phyloP scores from a whole-genome alignment of 2,797 vertebrate species.

The Oreochromis mossambicus region DNA sequence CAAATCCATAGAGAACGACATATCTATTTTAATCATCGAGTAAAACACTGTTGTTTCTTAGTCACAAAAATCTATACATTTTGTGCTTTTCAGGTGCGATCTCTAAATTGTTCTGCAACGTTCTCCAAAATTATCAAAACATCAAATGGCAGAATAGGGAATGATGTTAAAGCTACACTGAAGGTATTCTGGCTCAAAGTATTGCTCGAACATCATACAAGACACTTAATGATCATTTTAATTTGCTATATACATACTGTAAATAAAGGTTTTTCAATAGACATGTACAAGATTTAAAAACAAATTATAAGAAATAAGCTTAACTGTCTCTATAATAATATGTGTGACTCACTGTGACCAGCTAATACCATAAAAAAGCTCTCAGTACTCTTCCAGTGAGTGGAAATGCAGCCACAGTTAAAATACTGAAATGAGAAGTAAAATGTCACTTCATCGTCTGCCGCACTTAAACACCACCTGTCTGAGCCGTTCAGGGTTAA shows the following conservation, averaged over 20 bases:
- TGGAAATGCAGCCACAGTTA: neutral
- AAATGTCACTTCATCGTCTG: conserved; percentile 8
- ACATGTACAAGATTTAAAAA: neutral
- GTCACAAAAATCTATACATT: neutral
- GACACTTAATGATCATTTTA: neutral
- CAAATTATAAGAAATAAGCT: neutral
- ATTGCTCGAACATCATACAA: no score
- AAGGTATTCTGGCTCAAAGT: neutral
- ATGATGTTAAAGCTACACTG: neutral
- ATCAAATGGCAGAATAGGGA: neutral
- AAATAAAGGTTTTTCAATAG: neutral
- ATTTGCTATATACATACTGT: neutral
- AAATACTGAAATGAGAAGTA: neutral
- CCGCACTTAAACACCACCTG: conserved; percentile 3
- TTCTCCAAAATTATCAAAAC: neutral
- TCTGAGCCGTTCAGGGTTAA: neutral
- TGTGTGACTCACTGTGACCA: neutral
- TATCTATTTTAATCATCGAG: neutral
- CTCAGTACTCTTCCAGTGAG: neutral
- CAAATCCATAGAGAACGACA: neutral
- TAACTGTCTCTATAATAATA: neutral
- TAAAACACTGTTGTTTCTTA: neutral
- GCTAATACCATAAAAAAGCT: neutral
- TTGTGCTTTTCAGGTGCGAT: accelerated
- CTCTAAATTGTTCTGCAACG: neutral